Evolutionary conservation across 2,113 vertebrate genomes (phyloP).

Genomic region (Dipodomys ordii): DNA sequence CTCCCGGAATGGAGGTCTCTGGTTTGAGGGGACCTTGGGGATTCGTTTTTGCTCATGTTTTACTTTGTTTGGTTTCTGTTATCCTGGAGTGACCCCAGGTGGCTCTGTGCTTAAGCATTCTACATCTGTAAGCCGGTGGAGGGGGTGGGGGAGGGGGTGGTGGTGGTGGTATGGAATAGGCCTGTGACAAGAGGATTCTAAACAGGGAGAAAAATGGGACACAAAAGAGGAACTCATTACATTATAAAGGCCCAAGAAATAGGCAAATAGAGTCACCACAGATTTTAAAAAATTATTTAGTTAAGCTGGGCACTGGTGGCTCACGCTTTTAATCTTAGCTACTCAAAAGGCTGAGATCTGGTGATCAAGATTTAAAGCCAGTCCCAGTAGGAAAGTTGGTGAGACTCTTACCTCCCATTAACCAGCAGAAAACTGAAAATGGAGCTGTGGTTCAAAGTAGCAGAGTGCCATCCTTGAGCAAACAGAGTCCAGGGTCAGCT

Average conservation of each 20-base stretch:
- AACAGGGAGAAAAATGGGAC: not conserved
- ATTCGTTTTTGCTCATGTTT: not conserved
- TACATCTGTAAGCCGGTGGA: not conserved
- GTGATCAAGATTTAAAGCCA: no score
- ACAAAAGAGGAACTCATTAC: not conserved
- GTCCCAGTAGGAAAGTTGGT: no score
- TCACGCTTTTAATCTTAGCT: no score
- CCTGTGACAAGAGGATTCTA: not conserved
- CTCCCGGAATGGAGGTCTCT: slow-evolving; percentile 11
- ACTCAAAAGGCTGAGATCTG: no score
- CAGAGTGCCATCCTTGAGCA: no score
- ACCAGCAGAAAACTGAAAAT: no score
- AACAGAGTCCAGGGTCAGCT: no score
- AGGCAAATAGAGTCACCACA: not conserved
- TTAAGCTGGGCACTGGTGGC: no score
- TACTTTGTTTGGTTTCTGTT: slow-evolving; percentile 49
- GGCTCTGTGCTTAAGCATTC: not conserved
- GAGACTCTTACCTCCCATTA: no score
- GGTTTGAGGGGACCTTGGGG: not conserved
- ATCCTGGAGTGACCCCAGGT: slow-evolving; percentile 39
- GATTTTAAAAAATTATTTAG: not conserved
- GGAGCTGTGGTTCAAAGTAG: no score
- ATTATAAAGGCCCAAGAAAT: slow-evolving; percentile 9
- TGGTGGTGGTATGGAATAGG: no score
- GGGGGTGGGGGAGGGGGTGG: no score